Evolutionary conservation across 92 coral and sea anemone species (phyloP).

Genomic region (Epizoanthus scotinus): DNA sequence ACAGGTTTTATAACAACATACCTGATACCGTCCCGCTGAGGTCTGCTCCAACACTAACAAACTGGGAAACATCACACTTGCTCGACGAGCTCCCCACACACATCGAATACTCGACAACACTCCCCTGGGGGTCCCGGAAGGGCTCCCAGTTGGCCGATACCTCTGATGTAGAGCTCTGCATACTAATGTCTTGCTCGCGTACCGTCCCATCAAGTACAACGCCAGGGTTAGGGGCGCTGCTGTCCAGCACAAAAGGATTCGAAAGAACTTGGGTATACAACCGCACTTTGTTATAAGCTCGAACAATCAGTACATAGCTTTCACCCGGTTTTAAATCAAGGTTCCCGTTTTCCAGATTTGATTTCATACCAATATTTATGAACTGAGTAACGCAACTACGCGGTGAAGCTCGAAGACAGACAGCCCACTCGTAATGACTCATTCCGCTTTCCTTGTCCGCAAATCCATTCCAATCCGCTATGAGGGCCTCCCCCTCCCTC

Average conservation of each 20-base stretch:
- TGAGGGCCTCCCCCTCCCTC: constrained; percentile 56
- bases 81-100: constrained; percentile 81
- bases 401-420: constrained; percentile 55
- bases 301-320: constrained; percentile 67
- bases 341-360: constrained; percentile 51
- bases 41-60: constrained; percentile 51
- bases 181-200: constrained; percentile 45
- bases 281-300: constrained; percentile 82
- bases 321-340: constrained; percentile 78
- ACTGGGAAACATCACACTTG: constrained; percentile 69
- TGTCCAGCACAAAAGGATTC: constrained; percentile 72
- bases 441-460: constrained; percentile 79
- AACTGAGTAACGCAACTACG: constrained; percentile 71
- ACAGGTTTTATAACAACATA: background rate
- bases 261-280: constrained; percentile 69
- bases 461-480: constrained; percentile 83
- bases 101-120: constrained; percentile 72
- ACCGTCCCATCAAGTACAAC: constrained; percentile 75
- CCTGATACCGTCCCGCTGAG: constrained; percentile 52
- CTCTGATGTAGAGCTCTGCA: constrained; percentile 78
- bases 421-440: constrained; percentile 78
- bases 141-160: constrained; percentile 90
- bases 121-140: constrained; percentile 69
- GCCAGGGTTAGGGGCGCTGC: constrained; percentile 64
- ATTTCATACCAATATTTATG: constrained; percentile 57